phyloP scores from a whole-genome alignment of 2,888 invertebrate genomes.

The Clanis bilineata region DNA sequence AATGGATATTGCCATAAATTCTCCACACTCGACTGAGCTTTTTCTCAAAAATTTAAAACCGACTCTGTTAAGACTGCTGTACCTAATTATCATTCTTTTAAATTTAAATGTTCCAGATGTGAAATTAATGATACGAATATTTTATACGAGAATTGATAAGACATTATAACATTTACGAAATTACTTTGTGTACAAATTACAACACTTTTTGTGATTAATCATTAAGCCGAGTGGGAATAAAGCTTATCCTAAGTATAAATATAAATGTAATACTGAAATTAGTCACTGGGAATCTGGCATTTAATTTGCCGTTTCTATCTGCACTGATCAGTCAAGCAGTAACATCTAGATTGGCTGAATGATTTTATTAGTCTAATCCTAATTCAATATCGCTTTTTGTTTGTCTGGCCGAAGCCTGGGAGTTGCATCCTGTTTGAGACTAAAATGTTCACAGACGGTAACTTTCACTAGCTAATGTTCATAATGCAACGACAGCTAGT shows the following conservation, averaged over 20 bases:
- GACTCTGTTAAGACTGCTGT: too few relatives aligned
- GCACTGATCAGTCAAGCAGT: slow-evolving; percentile 73
- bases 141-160: too few relatives aligned
- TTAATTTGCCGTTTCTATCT: slow-evolving; percentile 68
- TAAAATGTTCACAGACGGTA: slow-evolving; percentile 49
- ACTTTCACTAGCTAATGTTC: slow-evolving; percentile 65
- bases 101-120: too few relatives aligned
- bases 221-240: not conserved
- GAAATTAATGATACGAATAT: not conserved
- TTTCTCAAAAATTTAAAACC: too few relatives aligned
- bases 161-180: too few relatives aligned
- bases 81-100: too few relatives aligned
- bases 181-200: too few relatives aligned
- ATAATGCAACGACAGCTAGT: slow-evolving; percentile 59
- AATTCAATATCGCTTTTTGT: slow-evolving; percentile 73
- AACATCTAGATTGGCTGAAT: slow-evolving; percentile 76
- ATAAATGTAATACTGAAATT: slow-evolving; percentile 37
- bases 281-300: slow-evolving; percentile 80
- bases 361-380: slow-evolving; percentile 77
- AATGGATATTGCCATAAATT: too few relatives aligned
- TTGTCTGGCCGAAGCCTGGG: slow-evolving; percentile 44
- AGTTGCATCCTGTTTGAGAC: slow-evolving; percentile 57
- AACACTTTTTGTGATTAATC: too few relatives aligned
- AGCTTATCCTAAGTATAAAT: slow-evolving; percentile 38
- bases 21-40: too few relatives aligned